These are phyloP conservation scores for Bombus polaris DNA, from an alignment of 1,140 invertebrate species.

Conservation along the genomic window DNA sequence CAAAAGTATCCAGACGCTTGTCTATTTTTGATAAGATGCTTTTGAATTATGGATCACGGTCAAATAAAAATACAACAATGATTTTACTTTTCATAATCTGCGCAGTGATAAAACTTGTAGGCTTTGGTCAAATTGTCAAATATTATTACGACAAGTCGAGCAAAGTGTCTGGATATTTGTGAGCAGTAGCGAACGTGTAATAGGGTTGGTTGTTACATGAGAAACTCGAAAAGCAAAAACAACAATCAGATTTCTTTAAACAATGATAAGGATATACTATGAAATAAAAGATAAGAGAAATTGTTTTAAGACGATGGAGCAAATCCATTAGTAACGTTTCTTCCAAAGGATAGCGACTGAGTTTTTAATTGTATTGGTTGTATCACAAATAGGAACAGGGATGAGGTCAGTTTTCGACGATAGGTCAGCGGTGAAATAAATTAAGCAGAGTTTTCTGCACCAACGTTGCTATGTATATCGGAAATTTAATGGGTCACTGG, in stretches of 20 bases:
- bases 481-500: constrained; percentile 65
- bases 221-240: too few species aligned
- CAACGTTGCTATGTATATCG: constrained; percentile 59
- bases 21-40: too few species aligned
- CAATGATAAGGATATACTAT: too few species aligned
- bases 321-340: background rate
- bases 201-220: too few species aligned
- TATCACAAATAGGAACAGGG: background rate
- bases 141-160: too few species aligned
- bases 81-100: background rate
- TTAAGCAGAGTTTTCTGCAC: constrained; percentile 58
- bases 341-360: background rate
- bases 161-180: too few species aligned
- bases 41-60: background rate
- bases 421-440: constrained; percentile 35
- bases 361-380: background rate
- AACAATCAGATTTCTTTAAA: too few species aligned
- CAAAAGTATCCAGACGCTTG: too few species aligned
- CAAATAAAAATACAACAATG: background rate
- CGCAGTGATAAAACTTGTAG: too few species aligned
- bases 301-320: background rate
- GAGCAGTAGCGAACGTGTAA: too few species aligned
- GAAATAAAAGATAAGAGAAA: background rate
- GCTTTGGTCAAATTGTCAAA: too few species aligned
- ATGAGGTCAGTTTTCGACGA: constrained; percentile 1